Evolutionary conservation across 2,888 invertebrate genomes (phyloP).

Genomic region (Malacosoma neustria): DNA sequence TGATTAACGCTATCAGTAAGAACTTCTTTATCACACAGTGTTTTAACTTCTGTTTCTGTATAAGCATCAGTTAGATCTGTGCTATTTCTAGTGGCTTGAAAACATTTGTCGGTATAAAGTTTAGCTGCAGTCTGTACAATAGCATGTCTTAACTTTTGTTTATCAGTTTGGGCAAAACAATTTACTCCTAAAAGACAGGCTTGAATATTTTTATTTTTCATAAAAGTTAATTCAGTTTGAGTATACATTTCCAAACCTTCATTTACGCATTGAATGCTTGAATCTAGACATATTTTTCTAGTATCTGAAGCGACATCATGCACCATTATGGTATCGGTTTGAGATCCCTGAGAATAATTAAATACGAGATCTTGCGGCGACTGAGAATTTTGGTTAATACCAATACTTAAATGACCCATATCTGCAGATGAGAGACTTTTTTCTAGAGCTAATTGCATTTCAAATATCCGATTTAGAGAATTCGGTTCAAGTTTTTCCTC

Average conservation of each 20-base stretch:
- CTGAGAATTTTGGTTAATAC: slow-evolving; percentile 50
- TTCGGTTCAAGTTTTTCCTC: slow-evolving; percentile 37
- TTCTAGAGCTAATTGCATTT: slow-evolving; percentile 60
- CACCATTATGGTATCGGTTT: slow-evolving; percentile 53
- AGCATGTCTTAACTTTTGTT: slow-evolving; percentile 37
- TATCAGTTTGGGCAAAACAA: slow-evolving; percentile 47
- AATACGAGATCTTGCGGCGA: slow-evolving; percentile 47
- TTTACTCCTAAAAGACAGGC: slow-evolving; percentile 32
- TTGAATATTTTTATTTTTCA: slow-evolving; percentile 52
- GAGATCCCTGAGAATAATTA: slow-evolving; percentile 54
- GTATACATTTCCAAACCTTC: slow-evolving; percentile 49
- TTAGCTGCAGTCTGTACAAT: slow-evolving; percentile 39
- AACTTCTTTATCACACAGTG: slow-evolving; percentile 23
- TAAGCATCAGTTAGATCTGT: slow-evolving; percentile 27
- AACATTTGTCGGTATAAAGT: slow-evolving; percentile 29
- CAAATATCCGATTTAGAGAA: slow-evolving; percentile 47
- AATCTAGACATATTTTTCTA: slow-evolving; percentile 50
- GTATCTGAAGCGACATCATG: slow-evolving; percentile 56
- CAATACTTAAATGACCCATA: slow-evolving; percentile 44
- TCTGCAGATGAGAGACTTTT: slow-evolving; percentile 52
- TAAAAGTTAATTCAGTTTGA: slow-evolving; percentile 48
- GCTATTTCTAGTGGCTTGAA: slow-evolving; percentile 30
- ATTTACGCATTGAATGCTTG: slow-evolving; percentile 43
- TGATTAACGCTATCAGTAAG: slow-evolving; percentile 17
- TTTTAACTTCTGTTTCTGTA: slow-evolving; percentile 29